Conservation (phyloP, 2,888 invertebrate species). For the Troides oblongomaculatus region DNA sequence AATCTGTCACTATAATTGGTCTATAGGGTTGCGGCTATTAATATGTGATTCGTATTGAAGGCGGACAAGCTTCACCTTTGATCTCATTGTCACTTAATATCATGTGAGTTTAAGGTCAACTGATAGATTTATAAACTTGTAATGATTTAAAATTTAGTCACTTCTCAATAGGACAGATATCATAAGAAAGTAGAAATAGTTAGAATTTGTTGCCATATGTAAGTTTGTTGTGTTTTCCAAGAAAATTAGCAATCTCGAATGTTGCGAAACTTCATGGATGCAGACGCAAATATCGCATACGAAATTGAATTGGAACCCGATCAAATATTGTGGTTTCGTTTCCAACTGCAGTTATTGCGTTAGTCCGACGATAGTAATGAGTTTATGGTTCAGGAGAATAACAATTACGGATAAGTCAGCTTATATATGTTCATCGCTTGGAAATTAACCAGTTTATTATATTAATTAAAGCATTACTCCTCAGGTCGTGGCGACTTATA, state of each 20-base stretch:
- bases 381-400: not conserved
- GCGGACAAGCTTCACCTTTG: no score
- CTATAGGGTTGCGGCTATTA: no score
- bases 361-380: conserved; percentile 14
- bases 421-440: no score
- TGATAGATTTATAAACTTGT: no score
- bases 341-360: conserved; percentile 10
- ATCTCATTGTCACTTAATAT: no score
- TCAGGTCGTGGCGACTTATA: conserved; percentile 95
- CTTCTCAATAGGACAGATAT: no score
- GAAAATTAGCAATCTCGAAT: not conserved
- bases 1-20: no score
- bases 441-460: not conserved
- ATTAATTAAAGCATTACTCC: conserved; percentile 33
- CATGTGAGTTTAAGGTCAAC: no score
- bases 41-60: no score
- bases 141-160: no score
- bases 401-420: not conserved
- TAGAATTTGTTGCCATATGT: not conserved
- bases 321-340: conserved; percentile 14
- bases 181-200: no score
- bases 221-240: not conserved
- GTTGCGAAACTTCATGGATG: not conserved
- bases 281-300: not conserved
- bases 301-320: conserved; percentile 15